Evolutionary conservation across 2,888 invertebrate species (phyloP), one percentile per base, ranked within the genome.

Genomic region (Girardia tigrina): DNA sequence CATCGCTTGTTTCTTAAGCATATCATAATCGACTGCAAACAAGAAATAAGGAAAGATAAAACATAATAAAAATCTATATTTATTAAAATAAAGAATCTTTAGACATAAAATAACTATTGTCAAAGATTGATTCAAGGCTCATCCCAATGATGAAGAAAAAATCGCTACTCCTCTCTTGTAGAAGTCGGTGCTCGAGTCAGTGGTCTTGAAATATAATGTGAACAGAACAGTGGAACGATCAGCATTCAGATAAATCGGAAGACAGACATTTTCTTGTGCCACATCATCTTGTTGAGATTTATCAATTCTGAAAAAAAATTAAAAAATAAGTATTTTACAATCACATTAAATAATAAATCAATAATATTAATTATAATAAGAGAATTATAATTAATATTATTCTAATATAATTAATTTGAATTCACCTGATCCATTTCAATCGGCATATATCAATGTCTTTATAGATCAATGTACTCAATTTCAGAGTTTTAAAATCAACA

Each of bases 81-180:
- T n/a, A n/a, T n/a, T n/a, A n/a, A n/a, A n/a, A n/a, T n/a, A n/a
- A n/a, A n/a, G n/a, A n/a, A n/a, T n/a, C n/a, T n/a, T n/a, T n/a
- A n/a, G n/a, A n/a, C n/a, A n/a, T n/a, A n/a, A n/a, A n/a, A n/a
- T n/a, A n/a, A n/a, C n/a, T n/a, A n/a, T n/a, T n/a, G n/a, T n/a
- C n/a, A n/a, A n/a, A n/a, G n/a, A n/a, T n/a, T n/a, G n/a, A n/a
- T n/a, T n/a, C n/a, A n/a, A n/a, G n/a, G n/a, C n/a, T 72, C 36
- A 72, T 4, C 73, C 29, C 29, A 84, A 79, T 71, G 81, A 92
- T 70, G 95, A 95, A 26, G 93, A 92, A 81, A 95, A 88, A 70
- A 98, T 88, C 72, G 97, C 97, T 27, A 99, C 97, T 79, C 98
- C 98, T 75, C 98, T 88, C 85, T 98, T 95, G 86, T 95, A 97